Evolutionary conservation across 2,888 invertebrate genomes (phyloP), one percentile per base, ranked within the genome.

Genomic region (Drosophila emarginata): DNA sequence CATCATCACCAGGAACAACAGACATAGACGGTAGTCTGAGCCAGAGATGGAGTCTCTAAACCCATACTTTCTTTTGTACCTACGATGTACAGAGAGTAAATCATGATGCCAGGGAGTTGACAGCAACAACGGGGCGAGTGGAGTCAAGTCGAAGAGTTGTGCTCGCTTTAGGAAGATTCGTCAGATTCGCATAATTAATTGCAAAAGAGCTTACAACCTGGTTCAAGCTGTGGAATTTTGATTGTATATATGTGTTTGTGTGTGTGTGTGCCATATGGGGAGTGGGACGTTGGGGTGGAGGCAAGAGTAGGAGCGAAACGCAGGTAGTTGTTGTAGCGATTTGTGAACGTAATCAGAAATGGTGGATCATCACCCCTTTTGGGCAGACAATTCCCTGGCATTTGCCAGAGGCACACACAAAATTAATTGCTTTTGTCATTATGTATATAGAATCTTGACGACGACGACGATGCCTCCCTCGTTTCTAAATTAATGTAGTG

Each of bases 401-500:
- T 77, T 78, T 80, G 67, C 73, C 70, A 61, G 80, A 81, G 83
- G 82, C 87, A 87, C 79, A 89, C 87, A 87, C 78, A 89, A 86
- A 91, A 90, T 90, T 90, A 90, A 90, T 90, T 90, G 91, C 90
- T 90, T 91, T 91, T 91, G 90, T 90, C 90, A 90, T 90, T 89
- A 90, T 80, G 88, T 80, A 80, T 80, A 89, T 80, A 80, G 88
- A 90, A 91, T 90, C 90, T 86, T 90, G 86, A 86, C 87, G 88
- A 88, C 87, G 89, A 45, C 18, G 11, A 45, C 87, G 87, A 88
- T 85, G 89, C 32, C 32, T 32, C 32, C 80, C 87, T 82, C 78
- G 77, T 76, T 78, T 80, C 78, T 76, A 78, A 88, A 85, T 80
- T 82, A 88, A 86, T 89, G 89, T 88, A 86, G 70, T 86, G 65